These are phyloP conservation scores for Muschampia plurimacula DNA, from an alignment of 2,888 invertebrate species.

Conservation along the genomic window DNA sequence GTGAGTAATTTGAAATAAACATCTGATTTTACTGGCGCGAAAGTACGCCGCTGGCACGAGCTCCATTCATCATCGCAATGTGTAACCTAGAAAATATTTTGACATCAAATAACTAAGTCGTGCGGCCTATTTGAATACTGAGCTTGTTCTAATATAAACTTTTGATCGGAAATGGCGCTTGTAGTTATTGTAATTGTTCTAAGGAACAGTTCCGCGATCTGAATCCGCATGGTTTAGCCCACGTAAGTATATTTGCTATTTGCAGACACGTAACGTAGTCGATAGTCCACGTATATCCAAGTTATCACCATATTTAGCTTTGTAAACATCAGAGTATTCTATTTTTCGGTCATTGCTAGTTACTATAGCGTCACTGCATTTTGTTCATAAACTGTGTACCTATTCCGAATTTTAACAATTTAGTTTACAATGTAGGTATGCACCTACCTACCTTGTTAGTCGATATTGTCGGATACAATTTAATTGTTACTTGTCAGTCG, in stretches of 20 bases:
- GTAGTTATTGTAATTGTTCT: conserved; percentile 43
- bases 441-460: too few species aligned
- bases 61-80: conserved; percentile 42
- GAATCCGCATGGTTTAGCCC: conserved; percentile 57
- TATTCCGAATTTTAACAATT: not conserved
- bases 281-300: conserved; percentile 37
- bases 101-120: conserved; percentile 25
- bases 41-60: conserved; percentile 28
- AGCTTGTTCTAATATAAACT: conserved; percentile 3
- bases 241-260: conserved; percentile 58
- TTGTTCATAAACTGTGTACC: not conserved
- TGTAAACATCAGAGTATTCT: conserved; percentile 42
- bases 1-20: conserved; percentile 30
- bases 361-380: conserved; percentile 41
- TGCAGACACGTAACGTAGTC: conserved; percentile 47
- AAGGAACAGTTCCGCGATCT: conserved; percentile 56
- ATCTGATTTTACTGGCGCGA: conserved; percentile 31
- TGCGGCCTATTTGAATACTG: conserved; percentile 16
- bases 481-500: not conserved
- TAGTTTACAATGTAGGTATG: too few species aligned
- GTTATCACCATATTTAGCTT: conserved; percentile 51
- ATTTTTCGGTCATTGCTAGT: conserved; percentile 12
- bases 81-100: conserved; percentile 49
- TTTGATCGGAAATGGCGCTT: conserved; percentile 58
- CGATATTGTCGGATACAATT: too few species aligned